Evolutionary conservation across 1,140 invertebrate genomes (phyloP).

Genomic region (Caenorhabditis latens): DNA sequence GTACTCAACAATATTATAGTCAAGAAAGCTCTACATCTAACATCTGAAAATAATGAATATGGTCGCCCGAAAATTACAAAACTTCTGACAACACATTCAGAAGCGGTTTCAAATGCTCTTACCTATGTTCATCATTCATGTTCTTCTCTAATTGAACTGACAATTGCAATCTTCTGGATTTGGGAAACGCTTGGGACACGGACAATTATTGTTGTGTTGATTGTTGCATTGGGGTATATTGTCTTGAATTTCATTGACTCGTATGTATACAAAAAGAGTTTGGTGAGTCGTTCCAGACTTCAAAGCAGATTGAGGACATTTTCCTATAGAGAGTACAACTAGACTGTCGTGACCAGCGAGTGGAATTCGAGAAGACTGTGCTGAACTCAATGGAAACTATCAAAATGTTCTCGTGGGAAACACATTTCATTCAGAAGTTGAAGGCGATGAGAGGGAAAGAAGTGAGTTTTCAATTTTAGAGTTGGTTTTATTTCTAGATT

Average conservation of each 20-base stretch:
- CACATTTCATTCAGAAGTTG: conserved; percentile 19
- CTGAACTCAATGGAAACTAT: conserved; percentile 48
- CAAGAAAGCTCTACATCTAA: conserved; percentile 27
- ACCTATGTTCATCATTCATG: conserved; percentile 32
- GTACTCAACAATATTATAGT: conserved; percentile 31
- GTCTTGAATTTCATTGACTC: conserved; percentile 35
- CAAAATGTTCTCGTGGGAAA: conserved; percentile 44
- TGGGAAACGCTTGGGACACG: conserved; percentile 40
- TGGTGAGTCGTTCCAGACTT: not conserved
- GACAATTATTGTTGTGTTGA: conserved; percentile 15
- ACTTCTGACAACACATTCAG: conserved; percentile 53
- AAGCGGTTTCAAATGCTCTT: conserved; percentile 30
- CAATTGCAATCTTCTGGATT: conserved; percentile 31
- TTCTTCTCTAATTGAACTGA: conserved; percentile 21
- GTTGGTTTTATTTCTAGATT: not conserved
- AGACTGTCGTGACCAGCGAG: conserved; percentile 11
- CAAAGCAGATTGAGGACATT: no score
- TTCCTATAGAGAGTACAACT: conserved; percentile 9
- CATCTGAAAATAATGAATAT: conserved; percentile 31
- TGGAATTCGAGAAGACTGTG: conserved; percentile 37
- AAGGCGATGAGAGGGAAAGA: conserved; percentile 37
- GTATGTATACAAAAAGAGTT: conserved; percentile 44
- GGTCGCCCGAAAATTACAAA: conserved; percentile 2
- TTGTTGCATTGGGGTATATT: conserved; percentile 13
- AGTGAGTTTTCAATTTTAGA: not conserved